Evolutionary conservation across 2,113 vertebrate genomes (phyloP), one percentile per base, ranked within the genome.

Genomic region (Thamnaconus septentrionalis): DNA sequence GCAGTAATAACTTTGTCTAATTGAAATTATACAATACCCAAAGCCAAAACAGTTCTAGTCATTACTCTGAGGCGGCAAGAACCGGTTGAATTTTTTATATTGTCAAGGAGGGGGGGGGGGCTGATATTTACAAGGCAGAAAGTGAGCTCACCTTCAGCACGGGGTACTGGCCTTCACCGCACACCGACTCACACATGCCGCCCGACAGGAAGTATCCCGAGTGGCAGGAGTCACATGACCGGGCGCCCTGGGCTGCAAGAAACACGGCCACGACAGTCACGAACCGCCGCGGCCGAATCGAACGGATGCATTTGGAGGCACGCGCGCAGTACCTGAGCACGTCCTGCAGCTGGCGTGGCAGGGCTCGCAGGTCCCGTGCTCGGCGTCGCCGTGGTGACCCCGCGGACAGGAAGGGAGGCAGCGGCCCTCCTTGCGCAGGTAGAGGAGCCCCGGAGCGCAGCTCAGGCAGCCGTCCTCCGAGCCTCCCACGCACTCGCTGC

Each of bases 271-370:
- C 39, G 40, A 5, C 10, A 18, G 46, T 55, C 73, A 64, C 47
- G 52, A 6, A 45, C 7, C 7, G 44, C 44, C 44, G 7, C 7
- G 5, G 44, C 44, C 44, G 44, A 5, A 45, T 45, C 5, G 18
- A 5, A 8, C 45, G 45, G 45, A 46, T 3, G 5, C 45, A 3
- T 46, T 46, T 46, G 45, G 5, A 1, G 45, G 7, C 5, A 4
- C 48, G 18, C 18, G 2, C 18, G 18, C 18, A 31, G 59, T 87
- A 98, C 95, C 94, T 85, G 86, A 77, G 76, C 96, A 98, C 0
- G 91, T 83, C 4, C 31, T 88, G 62, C 96, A 98, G 59, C 88
- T 92, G 7, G 91, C 71, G n/a, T 95, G 93, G 75, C 96, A 96
- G 73, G 90, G 88, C 82, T 94, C 92, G 50, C 96, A 98, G 73